Base-by-base conservation (phyloP, 2,888 invertebrate genomes). In the Lycophotia porphyrea region DNA sequence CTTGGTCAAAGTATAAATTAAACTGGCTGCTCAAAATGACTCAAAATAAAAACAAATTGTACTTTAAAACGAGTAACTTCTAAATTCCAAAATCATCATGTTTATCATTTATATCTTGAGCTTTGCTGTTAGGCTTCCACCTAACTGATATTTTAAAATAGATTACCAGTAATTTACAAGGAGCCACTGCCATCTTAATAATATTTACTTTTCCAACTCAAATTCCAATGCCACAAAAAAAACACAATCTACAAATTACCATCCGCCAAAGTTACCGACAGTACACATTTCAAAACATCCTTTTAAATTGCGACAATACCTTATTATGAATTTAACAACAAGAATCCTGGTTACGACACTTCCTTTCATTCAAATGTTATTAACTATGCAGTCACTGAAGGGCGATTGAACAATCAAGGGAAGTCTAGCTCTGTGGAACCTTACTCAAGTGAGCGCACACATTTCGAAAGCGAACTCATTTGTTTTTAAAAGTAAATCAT, bases 261-360 rank as follows among this genome's bases (percentile, higher is more conserved):
- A 39, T 36, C n/a, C 72, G 21, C 1, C 60, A 65, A 55, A 78
- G 13, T 7, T 36, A 72, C 55, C 80, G 55, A 67, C 72, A 63
- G 18, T 64, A 75, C n/a, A 42, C 11, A 47, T 82, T 82, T 61
- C 84, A n/a, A 84, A 58, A 84, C 60, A 72, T 80, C 84, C 84
- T n/a, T 24, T 67, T 3, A 44, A 34, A 66, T 82, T 82, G 39
- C 84, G 49, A 70, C 84, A 84, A 39, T 60, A 13, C 34, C 58
- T n/a, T n/a, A 67, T 52, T 60, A 52, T 47, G 47, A 66, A 21
- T 39, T 36, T 66, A 78, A 78, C 52, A 13, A 61, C 81, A 15
- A 34, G 49, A 63, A 83, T 84, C 74, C 80, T 83, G 74, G 61
- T 81, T 80, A 63, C 74, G 63, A 84, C 74, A 81, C 34, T 66